Percentiles rank a stretch among this genome's conserved stretches.
These are phyloP conservation scores for crab-eating macaque (Macaca fascicularis) DNA, from an alignment of 2,113 vertebrate species.

Conservation along the genomic window T2T-MFA8v1.1 NC_088378.1:104526501-104527000, in stretches of 20 bases:
- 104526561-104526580: not conserved
- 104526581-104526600: not conserved
- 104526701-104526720: not conserved
- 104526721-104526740: not conserved
- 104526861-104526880: not conserved
- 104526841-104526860: not conserved
- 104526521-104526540: not conserved
- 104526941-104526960: not conserved
- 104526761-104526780: not conserved
- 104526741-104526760: not conserved
- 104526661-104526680: not conserved
- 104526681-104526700: not conserved
- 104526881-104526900: not conserved
- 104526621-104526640: not conserved
- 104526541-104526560: not conserved
- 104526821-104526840: not conserved
- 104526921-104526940: not conserved
- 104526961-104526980: not conserved
- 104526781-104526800: not conserved
- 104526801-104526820: not conserved
- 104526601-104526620: not conserved
- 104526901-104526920: not conserved
- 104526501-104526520: not conserved
- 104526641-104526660: not conserved
- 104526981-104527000: not conserved